Evolutionary conservation across 2,113 vertebrate genomes (phyloP), one percentile per base, ranked within the genome.

Genomic region (Oreochromis tanganicae): DNA sequence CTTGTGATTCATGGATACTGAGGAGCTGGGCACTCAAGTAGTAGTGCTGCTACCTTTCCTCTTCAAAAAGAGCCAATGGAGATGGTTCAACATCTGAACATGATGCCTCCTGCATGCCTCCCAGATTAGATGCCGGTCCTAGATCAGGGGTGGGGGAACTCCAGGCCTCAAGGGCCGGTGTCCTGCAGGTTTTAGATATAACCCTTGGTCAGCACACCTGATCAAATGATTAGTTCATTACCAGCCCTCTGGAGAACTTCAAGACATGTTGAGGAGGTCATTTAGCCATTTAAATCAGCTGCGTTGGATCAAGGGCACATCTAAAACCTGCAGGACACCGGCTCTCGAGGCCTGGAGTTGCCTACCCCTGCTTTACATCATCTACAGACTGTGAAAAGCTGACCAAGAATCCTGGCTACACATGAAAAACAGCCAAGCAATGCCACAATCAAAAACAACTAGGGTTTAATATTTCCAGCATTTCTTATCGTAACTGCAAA

Each of bases 21-120:
- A 73, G 0, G 21, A 73, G 13, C 38, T 46, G 13, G 13, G 5
- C 17, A 38, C 0, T 66, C 10, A 66, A 38, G 34, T 0, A 38
- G 1, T 5, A 66, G 61, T 0, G 27, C 41, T 17, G 8, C 41
- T 29, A 75, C 9, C 4, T 29, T 48, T 48, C 41, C 9, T 48
- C 14, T 48, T 1, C 14, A 48, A 75, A 48, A 48, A 46, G 4
- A 75, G 5, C 41, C 14, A 29, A 27, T 10, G 13, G 68, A 75
- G 43, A 11, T 66, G 61, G 24, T 75, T 75, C 14, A 48, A 1
- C 41, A 5, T 11, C 3, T 75, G 41, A 73, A 46, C 21, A 24
- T 0, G 68, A 75, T 6, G 71, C 0, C 43, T 29, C 24, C 43
- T 75, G 24, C 24, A 48, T 7, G 24, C 24, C 24, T 48, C 71